Evolutionary conservation across 2,888 invertebrate genomes (phyloP), one percentile per base, ranked within the genome.

Genomic region (Habroteleia sp.): DNA sequence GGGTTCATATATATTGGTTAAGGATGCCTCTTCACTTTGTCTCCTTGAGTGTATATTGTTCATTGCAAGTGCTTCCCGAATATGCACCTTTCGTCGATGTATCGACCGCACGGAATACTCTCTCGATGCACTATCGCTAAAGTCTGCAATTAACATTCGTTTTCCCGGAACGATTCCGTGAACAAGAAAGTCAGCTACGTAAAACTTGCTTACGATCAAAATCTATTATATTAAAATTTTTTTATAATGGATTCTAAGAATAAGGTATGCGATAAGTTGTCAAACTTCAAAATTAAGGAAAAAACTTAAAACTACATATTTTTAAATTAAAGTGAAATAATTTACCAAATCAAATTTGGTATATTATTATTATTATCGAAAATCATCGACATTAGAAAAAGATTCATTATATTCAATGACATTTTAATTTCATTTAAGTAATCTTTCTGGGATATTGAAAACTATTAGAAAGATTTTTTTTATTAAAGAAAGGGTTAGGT

Each of bases 121-220:
- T 62, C 46, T 25, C 35, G 7, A 11, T 54, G 10, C 33, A 54
- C 79, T 80, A 83, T 82, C 83, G 66, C 54, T 73, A 66, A 78
- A 80, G 81, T 84, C 83, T 74, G 82, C 79, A 82, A 84, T 84
- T 82, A 83, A 44, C 44, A 29, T 44, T 44, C 16, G 23, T 25
- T 23, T 25, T 17, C 66, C 16, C 39, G 65, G 46, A 17, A 29
- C 37, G 33, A 56, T 37, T 25, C 17, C 6, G 39, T 63, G 60
- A 79, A 17, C 16, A 65, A 56, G n/a, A 75, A 58, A 72, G 78
- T 52, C 42, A 17, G 5, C 39, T 1, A 13, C 23, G 23, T 17
- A 10, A 46, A 46, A 16, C 1, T 27, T 7, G 27, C 17, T 29
- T 31, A n/a, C 8, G 23, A 46, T 46, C 13, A 17, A 31, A 17